A percentile compares a stretch with the other conserved stretches of the same genome.
Evolutionary conservation across 2,888 invertebrate genomes (phyloP).

Genomic region (Drosophila incognita): DNA sequence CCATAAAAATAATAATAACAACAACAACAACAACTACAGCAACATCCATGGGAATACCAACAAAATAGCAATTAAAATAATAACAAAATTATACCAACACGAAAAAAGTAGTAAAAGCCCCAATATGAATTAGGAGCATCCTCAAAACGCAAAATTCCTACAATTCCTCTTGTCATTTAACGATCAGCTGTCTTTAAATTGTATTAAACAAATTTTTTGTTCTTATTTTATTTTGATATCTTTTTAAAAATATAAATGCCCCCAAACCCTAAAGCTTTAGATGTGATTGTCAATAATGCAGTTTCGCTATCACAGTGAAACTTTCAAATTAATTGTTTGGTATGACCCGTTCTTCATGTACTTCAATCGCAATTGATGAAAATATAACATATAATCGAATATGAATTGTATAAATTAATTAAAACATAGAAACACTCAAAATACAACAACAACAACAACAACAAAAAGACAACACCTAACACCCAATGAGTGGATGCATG

Average conservation of each 20-base stretch:
- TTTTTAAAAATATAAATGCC: slow-evolving; percentile 22
- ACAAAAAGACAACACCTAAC: slow-evolving; percentile 14
- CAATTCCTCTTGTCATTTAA: slow-evolving; percentile 33
- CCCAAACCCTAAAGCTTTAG: slow-evolving; percentile 7
- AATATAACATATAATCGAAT: slow-evolving; percentile 29
- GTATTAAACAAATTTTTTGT: neutral
- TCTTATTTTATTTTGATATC: slow-evolving; percentile 2
- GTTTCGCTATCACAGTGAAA: neutral
- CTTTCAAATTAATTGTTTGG: slow-evolving; percentile 12
- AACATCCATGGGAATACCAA: slow-evolving; percentile 4
- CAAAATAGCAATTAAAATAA: neutral
- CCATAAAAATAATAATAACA: neutral
- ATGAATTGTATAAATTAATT: slow-evolving; percentile 43
- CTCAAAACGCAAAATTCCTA: slow-evolving; percentile 23
- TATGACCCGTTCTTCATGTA: slow-evolving; percentile 22
- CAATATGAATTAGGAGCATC: slow-evolving; percentile 5
- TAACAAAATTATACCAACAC: slow-evolving; percentile 1
- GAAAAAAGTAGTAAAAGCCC: neutral
- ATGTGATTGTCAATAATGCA: slow-evolving; percentile 8
- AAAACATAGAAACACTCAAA: slow-evolving; percentile 21
- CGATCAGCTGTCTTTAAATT: slow-evolving; percentile 34
- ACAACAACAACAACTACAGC: neutral
- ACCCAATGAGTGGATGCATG: slow-evolving; percentile 3
- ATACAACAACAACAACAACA: neutral
- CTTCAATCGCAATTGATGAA: slow-evolving; percentile 30